Evolutionary conservation across 2,113 vertebrate species (phyloP).

Genomic region (Neomonachus schauinslandi): DNA sequence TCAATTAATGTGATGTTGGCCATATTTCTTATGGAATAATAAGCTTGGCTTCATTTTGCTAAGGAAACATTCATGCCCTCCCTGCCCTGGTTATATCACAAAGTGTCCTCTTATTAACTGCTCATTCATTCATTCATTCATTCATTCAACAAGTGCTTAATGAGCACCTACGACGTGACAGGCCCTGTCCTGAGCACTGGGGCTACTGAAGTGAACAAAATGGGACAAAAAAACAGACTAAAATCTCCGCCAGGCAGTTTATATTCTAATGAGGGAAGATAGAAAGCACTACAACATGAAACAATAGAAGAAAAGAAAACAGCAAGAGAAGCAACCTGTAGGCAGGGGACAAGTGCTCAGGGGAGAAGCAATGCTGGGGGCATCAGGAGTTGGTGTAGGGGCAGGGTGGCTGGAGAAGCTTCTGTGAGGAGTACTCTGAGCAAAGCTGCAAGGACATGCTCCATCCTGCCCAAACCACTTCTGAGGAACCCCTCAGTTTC

Average conservation of each 20-base stretch:
- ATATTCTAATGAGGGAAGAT: not conserved
- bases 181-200: not conserved
- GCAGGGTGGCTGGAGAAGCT: too few relatives aligned
- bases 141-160: not conserved
- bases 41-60: not conserved
- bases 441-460: not conserved
- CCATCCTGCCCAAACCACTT: not conserved
- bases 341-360: not conserved
- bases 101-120: not conserved
- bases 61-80: not conserved
- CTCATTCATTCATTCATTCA: not conserved
- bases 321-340: not conserved
- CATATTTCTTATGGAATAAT: not conserved
- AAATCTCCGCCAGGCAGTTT: not conserved
- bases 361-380: not conserved
- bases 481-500: not conserved
- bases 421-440: not conserved
- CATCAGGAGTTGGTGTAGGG: fast-evolving
- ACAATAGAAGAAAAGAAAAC: not conserved
- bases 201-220: not conserved
- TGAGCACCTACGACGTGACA: not conserved
- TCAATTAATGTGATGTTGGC: not conserved
- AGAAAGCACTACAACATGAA: not conserved
- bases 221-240: not conserved
- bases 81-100: not conserved